These are phyloP conservation scores for Muscidifurax raptorellus DNA, from an alignment of 1,140 invertebrate genomes.

Conservation along the genomic window DNA sequence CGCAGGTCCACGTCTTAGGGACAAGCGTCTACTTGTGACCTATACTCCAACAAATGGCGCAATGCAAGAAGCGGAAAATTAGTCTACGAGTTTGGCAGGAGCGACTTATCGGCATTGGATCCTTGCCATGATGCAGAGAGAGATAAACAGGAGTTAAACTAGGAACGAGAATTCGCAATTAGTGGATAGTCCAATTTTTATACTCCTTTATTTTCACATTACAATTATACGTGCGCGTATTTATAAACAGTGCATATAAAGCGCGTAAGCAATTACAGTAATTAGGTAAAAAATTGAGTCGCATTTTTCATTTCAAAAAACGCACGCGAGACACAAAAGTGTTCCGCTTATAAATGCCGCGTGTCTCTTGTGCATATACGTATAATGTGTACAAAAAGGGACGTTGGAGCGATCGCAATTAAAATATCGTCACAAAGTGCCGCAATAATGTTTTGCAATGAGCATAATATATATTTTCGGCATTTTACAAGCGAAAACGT, in stretches of 20 bases:
- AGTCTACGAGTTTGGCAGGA: slow-evolving; percentile 50
- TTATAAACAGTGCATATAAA: background rate
- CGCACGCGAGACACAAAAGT: background rate
- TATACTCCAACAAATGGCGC: slow-evolving; percentile 43
- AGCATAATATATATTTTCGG: slow-evolving; percentile 40
- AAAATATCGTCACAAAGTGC: slow-evolving; percentile 48
- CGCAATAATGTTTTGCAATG: slow-evolving; percentile 46
- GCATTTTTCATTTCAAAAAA: slow-evolving; percentile 37
- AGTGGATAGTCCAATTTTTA: background rate
- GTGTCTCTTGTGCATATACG: background rate
- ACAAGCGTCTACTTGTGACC: slow-evolving; percentile 21
- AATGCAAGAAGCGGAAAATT: slow-evolving; percentile 55
- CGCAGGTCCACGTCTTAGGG: no score
- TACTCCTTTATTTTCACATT: background rate
- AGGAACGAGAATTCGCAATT: slow-evolving; percentile 18
- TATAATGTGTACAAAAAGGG: background rate
- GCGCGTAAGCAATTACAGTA: background rate
- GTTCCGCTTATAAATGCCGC: background rate
- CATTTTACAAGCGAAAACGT: slow-evolving; percentile 25
- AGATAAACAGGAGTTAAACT: slow-evolving; percentile 34
- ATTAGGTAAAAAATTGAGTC: background rate
- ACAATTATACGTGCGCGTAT: no score
- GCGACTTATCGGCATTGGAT: slow-evolving; percentile 45
- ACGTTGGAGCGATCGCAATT: slow-evolving; percentile 22
- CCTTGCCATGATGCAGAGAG: background rate